Conservation (phyloP, 2,113 vertebrate genomes). For the Gopherus flavomarginatus region DNA sequence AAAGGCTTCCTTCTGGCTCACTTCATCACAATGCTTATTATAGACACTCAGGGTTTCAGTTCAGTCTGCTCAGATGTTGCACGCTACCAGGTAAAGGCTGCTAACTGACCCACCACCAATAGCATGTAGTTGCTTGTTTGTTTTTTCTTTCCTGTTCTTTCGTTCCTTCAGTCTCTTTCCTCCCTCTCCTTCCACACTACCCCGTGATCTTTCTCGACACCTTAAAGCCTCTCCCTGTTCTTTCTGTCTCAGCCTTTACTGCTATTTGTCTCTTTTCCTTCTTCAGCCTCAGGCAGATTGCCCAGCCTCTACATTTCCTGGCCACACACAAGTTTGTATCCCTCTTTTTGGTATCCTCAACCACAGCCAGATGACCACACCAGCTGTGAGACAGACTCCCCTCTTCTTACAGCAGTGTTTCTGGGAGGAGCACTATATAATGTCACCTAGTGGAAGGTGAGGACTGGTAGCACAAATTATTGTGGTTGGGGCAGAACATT, state of each 20-base stretch:
- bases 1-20: neutral
- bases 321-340: neutral
- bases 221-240: neutral
- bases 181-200: no score
- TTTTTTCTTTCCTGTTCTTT: neutral
- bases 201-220: neutral
- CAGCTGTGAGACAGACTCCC: neutral
- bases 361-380: accelerated
- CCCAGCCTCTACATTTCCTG: neutral
- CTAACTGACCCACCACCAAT: neutral
- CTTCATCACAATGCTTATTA: neutral
- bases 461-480: neutral
- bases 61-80: neutral
- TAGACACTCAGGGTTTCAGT: neutral
- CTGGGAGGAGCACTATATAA: neutral
- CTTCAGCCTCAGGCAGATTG: neutral
- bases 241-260: neutral
- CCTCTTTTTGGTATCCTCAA: neutral
- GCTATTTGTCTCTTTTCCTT: neutral
- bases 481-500: accelerated
- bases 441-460: neutral
- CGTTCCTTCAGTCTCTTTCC: neutral
- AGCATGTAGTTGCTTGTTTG: neutral
- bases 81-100: neutral
- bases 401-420: accelerated